Base-by-base conservation (phyloP, 2,113 vertebrate genomes). In the Pedionomus torquatus region DNA sequence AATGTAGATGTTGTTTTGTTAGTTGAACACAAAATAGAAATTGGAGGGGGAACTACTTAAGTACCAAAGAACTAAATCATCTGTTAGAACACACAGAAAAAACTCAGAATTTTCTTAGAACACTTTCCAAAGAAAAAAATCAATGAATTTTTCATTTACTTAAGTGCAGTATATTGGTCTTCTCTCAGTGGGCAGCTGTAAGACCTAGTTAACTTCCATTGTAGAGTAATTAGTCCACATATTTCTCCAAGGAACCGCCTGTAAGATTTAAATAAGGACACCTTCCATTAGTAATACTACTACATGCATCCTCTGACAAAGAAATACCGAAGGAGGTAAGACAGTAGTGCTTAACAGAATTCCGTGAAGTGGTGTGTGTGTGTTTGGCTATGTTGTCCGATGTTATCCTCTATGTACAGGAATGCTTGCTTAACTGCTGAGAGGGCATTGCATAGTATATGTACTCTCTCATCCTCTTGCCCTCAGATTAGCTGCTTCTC, bases 371-470 rank as follows among this genome's bases (percentile, higher is more conserved):
- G 18, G 2, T 52, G 1, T 46, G 48, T 51, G 66, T 41, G 31
- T 14, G 41, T 57, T 8, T 35, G 41, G 13, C 52, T 1, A 0
- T 37, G 17, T 51, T 70, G 17, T 26, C 39, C 72, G 70, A 19
- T 0, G 14, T 69, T 68, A 16, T 41, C 33, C n/a, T 4, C 0
- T 6, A 2, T 4, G 6, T 33, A 14, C 23, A 1, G 5, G 20
- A 19, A 41, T 39, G 51, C 48, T 81, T 70, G 12, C n/a, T 71
- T 25, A 46, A 0, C 23, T 63, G 31, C 16, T 43, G 21, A 64
- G 64, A 44, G 21, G 6, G 17, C 4, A 6, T 55, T 23, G 21
- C 9, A 17, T 63, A 25, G 15, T 63, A 17, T 39, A 33, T 44
- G 21, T 37, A 2, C 20, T 5, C 49, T 23, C 54, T 19, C 33